These are phyloP conservation scores for Carterocephalus palaemon DNA, from an alignment of 2,888 invertebrate species.

Conservation along the genomic window DNA sequence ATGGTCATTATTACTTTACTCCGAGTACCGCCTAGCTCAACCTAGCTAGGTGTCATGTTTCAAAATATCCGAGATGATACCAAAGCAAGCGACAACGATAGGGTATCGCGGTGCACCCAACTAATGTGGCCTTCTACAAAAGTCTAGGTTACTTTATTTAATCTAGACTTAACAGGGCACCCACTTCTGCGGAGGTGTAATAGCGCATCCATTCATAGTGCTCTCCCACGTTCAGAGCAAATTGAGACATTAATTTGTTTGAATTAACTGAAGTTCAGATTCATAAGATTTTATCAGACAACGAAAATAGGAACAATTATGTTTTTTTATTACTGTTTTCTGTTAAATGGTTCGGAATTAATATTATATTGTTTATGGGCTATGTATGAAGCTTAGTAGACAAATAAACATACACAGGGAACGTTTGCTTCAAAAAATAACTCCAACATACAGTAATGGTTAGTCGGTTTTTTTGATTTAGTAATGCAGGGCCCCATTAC, in stretches of 20 bases:
- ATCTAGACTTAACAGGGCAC: conserved; percentile 50
- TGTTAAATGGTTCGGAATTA: no score
- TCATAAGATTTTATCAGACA: conserved; percentile 37
- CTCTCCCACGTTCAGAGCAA: conserved; percentile 49
- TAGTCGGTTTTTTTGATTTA: no score
- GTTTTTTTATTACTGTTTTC: no score
- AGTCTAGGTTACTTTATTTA: conserved; percentile 63
- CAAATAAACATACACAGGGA: no score
- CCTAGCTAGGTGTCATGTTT: neutral
- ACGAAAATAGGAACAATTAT: no score
- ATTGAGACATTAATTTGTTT: conserved; percentile 12
- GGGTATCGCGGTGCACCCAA: neutral
- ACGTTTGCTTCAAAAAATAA: no score
- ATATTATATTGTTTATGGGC: no score
- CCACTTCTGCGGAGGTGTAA: conserved; percentile 62
- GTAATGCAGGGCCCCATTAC: no score
- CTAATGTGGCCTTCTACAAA: conserved; percentile 44
- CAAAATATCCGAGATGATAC: neutral
- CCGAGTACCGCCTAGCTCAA: no score
- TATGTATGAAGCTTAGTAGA: no score
- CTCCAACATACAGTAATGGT: no score
- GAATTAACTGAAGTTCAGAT: conserved; percentile 14
- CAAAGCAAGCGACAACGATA: neutral
- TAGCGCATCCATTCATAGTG: conserved; percentile 54
- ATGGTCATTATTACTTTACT: no score